Evolutionary conservation across 1,140 invertebrate species (phyloP).

Genomic region (Stratiolaelaps scimitus): DNA sequence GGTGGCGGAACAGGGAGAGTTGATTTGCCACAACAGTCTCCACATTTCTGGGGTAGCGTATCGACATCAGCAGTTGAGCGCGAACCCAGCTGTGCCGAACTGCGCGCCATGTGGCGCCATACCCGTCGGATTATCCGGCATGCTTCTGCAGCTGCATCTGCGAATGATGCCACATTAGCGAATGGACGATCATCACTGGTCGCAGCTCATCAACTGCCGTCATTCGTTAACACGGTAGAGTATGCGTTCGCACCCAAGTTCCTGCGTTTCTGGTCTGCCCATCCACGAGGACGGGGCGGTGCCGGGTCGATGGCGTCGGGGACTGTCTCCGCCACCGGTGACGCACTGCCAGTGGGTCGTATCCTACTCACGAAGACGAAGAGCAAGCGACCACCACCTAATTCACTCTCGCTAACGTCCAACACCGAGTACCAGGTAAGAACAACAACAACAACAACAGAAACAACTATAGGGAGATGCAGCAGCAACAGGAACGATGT

Average conservation of each 20-base stretch:
- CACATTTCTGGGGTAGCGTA: constrained; percentile 6
- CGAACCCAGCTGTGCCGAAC: constrained; percentile 70
- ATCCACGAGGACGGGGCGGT: neutral
- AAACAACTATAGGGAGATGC: too few relatives aligned
- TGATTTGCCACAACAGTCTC: too few relatives aligned
- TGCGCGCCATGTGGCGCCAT: constrained; percentile 79
- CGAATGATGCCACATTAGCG: constrained; percentile 49
- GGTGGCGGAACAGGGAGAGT: too few relatives aligned
- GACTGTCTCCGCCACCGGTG: too few relatives aligned
- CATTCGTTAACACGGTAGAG: constrained; percentile 20
- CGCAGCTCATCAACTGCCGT: neutral
- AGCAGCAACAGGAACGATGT: too few relatives aligned
- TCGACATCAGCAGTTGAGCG: constrained; percentile 23
- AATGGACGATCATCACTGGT: too few relatives aligned
- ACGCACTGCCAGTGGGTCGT: constrained; percentile 4
- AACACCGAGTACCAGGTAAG: constrained; percentile 27
- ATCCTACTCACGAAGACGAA: constrained; percentile 24
- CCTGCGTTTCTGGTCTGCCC: constrained; percentile 10
- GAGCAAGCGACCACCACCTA: constrained; percentile 25
- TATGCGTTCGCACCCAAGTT: constrained; percentile 25
- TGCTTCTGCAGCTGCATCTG: constrained; percentile 53
- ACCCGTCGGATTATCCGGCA: constrained; percentile 72
- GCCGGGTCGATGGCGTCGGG: neutral
- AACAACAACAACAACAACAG: neutral
- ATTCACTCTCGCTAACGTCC: neutral